Conservation (phyloP, 2,888 invertebrate genomes). For the Deilephila elpenor region DNA sequence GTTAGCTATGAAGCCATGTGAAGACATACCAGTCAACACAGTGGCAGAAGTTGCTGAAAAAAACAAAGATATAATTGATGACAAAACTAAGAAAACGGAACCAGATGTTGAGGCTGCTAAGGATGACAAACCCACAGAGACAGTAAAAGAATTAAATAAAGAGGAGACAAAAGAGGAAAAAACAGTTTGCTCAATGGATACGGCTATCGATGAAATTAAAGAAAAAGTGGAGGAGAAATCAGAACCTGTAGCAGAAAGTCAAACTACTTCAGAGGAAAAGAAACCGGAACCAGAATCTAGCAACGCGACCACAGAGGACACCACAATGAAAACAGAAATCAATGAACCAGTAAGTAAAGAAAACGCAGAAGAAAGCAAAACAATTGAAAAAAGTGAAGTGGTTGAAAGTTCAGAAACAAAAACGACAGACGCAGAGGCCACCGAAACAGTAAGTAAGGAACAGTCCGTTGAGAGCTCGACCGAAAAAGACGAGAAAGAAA, state of each 20-base stretch:
- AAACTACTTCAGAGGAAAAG: conserved; percentile 24
- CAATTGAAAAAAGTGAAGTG: conserved; percentile 33
- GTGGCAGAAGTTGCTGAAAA: conserved; percentile 31
- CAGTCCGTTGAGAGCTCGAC: conserved; percentile 30
- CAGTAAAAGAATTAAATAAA: conserved; percentile 38
- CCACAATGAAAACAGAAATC: conserved; percentile 40
- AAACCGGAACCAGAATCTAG: conserved; percentile 36
- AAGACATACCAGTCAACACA: conserved; percentile 53
- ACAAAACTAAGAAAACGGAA: conserved; percentile 28
- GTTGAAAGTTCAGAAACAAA: conserved; percentile 40
- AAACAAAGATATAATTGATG: conserved; percentile 29
- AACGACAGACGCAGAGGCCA: conserved; percentile 35
- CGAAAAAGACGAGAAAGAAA: conserved; percentile 33
- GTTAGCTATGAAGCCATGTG: conserved; percentile 65
- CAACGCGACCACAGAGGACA: conserved; percentile 36
- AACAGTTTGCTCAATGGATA: conserved; percentile 34
- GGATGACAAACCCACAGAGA: conserved; percentile 44
- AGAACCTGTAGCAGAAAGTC: conserved; percentile 36
- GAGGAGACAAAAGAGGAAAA: conserved; percentile 37
- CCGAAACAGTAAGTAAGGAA: conserved; percentile 36
- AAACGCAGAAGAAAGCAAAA: conserved; percentile 36
- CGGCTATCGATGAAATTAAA: conserved; percentile 24
- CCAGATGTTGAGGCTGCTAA: conserved; percentile 32
- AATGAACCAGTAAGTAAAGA: conserved; percentile 44
- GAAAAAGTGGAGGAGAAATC: conserved; percentile 35